These are phyloP conservation scores for Xanthia icteritia DNA, from an alignment of 2,888 invertebrate genomes.

Conservation along the genomic window DNA sequence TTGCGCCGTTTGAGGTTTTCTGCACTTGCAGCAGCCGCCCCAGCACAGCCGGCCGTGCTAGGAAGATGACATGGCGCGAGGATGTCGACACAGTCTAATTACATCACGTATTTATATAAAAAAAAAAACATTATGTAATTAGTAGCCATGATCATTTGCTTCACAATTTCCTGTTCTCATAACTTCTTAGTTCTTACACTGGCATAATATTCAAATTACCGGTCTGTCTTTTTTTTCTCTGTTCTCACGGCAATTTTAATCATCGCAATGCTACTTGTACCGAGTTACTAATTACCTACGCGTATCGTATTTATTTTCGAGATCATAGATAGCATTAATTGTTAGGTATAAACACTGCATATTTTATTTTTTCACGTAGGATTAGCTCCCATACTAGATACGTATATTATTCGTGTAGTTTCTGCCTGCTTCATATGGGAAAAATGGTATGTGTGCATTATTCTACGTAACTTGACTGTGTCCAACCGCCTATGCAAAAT, in stretches of 20 bases:
- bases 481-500: slow-evolving; percentile 27
- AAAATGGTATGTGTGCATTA: neutral
- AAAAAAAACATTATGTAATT: too few species aligned
- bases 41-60: too few species aligned
- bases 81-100: too few species aligned
- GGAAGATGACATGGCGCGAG: too few species aligned
- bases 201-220: slow-evolving; percentile 35
- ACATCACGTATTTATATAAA: too few species aligned
- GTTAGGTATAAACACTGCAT: slow-evolving; percentile 6
- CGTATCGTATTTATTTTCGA: slow-evolving; percentile 40
- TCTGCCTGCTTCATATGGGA: too few species aligned
- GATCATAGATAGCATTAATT: slow-evolving; percentile 41
- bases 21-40: too few species aligned
- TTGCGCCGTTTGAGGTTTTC: too few species aligned
- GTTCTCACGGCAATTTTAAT: slow-evolving; percentile 57
- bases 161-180: slow-evolving; percentile 12
- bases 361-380: neutral
- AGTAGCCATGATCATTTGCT: slow-evolving; percentile 10
- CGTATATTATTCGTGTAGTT: neutral
- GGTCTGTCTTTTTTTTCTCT: slow-evolving; percentile 32
- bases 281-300: slow-evolving; percentile 26
- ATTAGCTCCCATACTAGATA: neutral
- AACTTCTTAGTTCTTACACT: neutral
- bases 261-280: slow-evolving; percentile 27
- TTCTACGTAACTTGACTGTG: neutral